Evolutionary conservation across 2,888 invertebrate genomes (phyloP).

Genomic region (Linnaemya tessellans): DNA sequence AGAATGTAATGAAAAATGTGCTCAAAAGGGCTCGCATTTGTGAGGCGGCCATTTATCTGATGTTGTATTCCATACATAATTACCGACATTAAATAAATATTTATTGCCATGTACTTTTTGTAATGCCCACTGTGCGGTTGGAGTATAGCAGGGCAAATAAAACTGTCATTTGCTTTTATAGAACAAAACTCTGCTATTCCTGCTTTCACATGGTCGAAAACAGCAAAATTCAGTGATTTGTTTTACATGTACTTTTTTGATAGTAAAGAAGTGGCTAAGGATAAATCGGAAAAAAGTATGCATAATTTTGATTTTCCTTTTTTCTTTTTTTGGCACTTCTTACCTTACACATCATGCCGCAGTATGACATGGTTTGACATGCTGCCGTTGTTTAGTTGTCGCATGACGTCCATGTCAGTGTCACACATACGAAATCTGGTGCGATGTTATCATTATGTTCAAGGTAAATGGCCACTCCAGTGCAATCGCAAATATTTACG

Average conservation of each 20-base stretch:
- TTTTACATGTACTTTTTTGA: neutral
- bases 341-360: constrained; percentile 2
- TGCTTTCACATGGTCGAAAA: neutral
- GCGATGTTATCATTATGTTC: constrained; percentile 55
- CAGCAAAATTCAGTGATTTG: neutral
- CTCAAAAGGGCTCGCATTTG: too few species aligned
- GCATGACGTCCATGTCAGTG: constrained; percentile 57
- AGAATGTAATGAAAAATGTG: too few species aligned
- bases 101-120: neutral
- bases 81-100: too few species aligned
- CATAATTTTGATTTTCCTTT: constrained; percentile 11
- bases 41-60: too few species aligned
- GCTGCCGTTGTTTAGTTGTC: constrained; percentile 46
- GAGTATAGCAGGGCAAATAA: neutral
- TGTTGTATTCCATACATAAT: too few species aligned
- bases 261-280: constrained; percentile 7
- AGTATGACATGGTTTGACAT: constrained; percentile 26
- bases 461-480: constrained; percentile 39
- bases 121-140: neutral
- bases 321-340: neutral
- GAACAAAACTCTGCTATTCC: neutral
- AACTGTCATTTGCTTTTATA: neutral
- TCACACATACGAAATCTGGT: constrained; percentile 35
- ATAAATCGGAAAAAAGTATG: neutral
- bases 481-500: neutral